These are phyloP conservation scores for Myrmecophaga tridactyla DNA, from an alignment of 2,113 vertebrate genomes.

Conservation along the genomic window DNA sequence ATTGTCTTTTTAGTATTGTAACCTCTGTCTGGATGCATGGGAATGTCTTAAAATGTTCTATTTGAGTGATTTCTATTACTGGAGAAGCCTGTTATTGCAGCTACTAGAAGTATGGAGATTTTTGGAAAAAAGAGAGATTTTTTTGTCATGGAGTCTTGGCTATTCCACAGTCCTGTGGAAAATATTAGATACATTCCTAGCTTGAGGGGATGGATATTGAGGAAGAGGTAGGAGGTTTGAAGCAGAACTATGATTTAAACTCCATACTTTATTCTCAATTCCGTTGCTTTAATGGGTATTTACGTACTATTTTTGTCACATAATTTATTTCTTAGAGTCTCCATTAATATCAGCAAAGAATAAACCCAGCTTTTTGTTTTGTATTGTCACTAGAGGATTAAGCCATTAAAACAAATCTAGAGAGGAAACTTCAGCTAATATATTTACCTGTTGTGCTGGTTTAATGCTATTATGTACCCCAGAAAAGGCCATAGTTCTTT, in stretches of 20 bases:
- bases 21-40: background rate
- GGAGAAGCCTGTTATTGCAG: background rate
- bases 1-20: background rate
- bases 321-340: slow-evolving; percentile 18
- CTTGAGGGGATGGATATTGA: background rate
- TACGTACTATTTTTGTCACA: background rate
- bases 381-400: background rate
- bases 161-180: background rate
- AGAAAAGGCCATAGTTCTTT: too few species aligned
- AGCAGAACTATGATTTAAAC: background rate
- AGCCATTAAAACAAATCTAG: background rate
- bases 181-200: background rate
- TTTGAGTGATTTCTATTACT: background rate
- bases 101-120: background rate
- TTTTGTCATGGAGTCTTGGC: background rate
- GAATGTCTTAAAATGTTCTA: slow-evolving; percentile 11
- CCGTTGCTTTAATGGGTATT: background rate
- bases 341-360: slow-evolving; percentile 7
- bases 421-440: background rate
- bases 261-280: background rate
- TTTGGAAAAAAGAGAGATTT: background rate
- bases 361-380: background rate
- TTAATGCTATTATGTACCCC: too few species aligned
- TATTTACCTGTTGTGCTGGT: too few species aligned
- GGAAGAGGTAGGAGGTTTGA: background rate